Evolutionary conservation across 2,797 vertebrate species (phyloP).

Genomic region (Carduelis carduelis): DNA sequence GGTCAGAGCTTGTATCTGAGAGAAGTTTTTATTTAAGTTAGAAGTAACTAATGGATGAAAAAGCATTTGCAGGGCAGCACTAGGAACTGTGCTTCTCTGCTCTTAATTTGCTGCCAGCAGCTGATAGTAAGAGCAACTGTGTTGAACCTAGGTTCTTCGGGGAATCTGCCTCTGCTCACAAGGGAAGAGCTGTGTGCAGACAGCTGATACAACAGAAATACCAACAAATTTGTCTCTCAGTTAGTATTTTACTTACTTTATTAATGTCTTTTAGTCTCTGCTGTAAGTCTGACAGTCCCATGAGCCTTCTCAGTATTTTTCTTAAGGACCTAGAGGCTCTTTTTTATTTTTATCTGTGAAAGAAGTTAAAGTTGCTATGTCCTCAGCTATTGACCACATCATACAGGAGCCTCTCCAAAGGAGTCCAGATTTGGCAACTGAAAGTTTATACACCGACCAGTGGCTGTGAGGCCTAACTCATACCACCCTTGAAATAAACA

Average conservation of each 20-base stretch:
- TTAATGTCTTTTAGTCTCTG: background rate
- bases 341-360: background rate
- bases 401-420: background rate
- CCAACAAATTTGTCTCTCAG: background rate
- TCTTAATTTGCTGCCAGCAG: background rate
- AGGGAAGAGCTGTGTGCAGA: background rate
- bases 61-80: background rate
- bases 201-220: background rate
- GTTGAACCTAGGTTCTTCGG: background rate
- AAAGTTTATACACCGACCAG: background rate
- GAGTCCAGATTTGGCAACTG: background rate
- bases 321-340: background rate
- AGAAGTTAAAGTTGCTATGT: background rate
- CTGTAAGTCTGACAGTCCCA: background rate
- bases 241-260: background rate
- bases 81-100: rapidly evolving
- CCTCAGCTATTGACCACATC: background rate
- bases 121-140: background rate
- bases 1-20: background rate
- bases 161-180: background rate
- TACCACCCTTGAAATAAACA: background rate
- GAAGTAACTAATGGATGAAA: background rate
- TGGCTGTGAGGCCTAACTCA: background rate
- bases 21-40: background rate
- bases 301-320: background rate